Evolutionary conservation across 1,140 invertebrate genomes (phyloP).

Genomic region (Dufourea novaeangliae): DNA sequence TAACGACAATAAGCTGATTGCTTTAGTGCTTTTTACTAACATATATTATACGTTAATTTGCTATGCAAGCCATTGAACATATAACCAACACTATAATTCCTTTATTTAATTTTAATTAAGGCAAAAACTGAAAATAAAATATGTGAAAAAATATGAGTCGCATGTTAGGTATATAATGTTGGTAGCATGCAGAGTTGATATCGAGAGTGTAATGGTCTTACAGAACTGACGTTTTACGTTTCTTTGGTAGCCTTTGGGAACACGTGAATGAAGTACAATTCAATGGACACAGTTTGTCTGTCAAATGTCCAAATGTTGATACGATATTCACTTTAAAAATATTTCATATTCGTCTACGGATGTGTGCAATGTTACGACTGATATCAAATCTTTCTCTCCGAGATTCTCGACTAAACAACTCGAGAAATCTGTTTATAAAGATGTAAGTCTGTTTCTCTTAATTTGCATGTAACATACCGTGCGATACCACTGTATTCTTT

Average conservation of each 20-base stretch:
- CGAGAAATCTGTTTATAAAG: slow-evolving; percentile 3
- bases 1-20: background rate
- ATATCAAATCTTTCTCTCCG: background rate
- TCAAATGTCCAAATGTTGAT: slow-evolving; percentile 52
- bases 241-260: slow-evolving; percentile 54
- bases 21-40: background rate
- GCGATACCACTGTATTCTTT: slow-evolving; percentile 33
- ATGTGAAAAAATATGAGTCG: background rate
- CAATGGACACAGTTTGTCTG: slow-evolving; percentile 54
- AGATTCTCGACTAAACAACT: slow-evolving; percentile 23
- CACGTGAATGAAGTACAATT: slow-evolving; percentile 53
- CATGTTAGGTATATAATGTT: background rate
- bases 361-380: slow-evolving; percentile 46
- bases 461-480: slow-evolving; percentile 18
- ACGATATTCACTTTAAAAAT: slow-evolving; percentile 31
- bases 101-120: background rate
- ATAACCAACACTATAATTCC: background rate
- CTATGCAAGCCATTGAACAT: background rate
- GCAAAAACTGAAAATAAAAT: no score
- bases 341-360: slow-evolving; percentile 12
- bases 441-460: slow-evolving; percentile 52
- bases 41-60: background rate
- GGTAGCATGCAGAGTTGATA: background rate
- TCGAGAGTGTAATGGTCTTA: background rate
- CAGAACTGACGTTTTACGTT: slow-evolving; percentile 3